Evolutionary conservation across 2,113 vertebrate species (phyloP), one percentile per base, ranked within the genome.

Genomic region (Semnornis frantzii): DNA sequence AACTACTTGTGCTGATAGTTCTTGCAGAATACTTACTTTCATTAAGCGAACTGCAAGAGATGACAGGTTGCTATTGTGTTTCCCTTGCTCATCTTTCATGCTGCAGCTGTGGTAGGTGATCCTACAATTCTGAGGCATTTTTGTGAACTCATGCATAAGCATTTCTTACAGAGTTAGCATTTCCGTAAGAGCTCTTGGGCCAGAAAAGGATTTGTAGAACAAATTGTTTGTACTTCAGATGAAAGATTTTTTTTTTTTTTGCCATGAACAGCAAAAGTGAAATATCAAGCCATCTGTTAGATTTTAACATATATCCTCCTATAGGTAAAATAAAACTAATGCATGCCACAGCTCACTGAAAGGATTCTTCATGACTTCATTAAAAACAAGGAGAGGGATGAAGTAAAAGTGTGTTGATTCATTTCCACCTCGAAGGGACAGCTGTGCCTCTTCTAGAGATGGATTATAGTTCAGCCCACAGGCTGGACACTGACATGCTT

Each of bases 221-320:
- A 71, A 90, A 31, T 8, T 39, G 30, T 54, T 93, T 90, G 55
- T 21, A 33, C 24, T 88, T 80, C 20, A 52, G 27, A 15, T 79
- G 72, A 77, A 58, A 83, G 59, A 64, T 74, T 71, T 85, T 63
- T 80, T 88, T 63, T 80, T 20, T 71, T 88, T 88, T 92, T 86
- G 83, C 77, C 65, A 57, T 95, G 58, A 90, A 80, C 83, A 74
- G 73, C 46, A 74, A 85, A 80, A 62, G 30, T 83, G 80, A 92
- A 83, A 91, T 86, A 95, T 83, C 65, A 71, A 74, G 60, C 42
- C 85, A 63, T 83, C 69, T 77, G 57, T 52, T 81, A 86, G 77
- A 37, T 74, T 54, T 64, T 93, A 90, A 70, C 16, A 77, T 74
- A 68, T 94, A 81, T 81, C 48, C 77, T 73, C 69, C 62, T 90